Conservation (phyloP, 2,888 invertebrate genomes). For the Iselma pallidipennis region DNA sequence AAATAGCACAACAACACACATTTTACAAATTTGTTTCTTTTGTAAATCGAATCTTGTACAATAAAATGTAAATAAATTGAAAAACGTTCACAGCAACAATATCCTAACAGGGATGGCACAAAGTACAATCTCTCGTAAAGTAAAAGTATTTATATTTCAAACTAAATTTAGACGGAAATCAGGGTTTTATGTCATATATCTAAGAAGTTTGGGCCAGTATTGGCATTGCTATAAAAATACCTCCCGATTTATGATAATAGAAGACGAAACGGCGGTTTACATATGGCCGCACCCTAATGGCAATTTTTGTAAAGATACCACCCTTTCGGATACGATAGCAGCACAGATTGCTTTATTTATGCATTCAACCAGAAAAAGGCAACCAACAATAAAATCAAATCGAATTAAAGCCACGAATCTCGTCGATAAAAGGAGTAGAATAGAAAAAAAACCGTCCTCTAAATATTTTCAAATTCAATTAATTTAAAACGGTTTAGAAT, state of each 20-base stretch:
- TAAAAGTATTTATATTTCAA: neutral
- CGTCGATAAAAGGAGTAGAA: neutral
- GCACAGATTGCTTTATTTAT: neutral
- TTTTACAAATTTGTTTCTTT: neutral
- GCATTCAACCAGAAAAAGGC: neutral
- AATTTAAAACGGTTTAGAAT: neutral
- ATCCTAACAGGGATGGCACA: too few species aligned
- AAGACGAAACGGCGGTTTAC: conserved; percentile 20
- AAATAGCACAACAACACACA: too few species aligned
- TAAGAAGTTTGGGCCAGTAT: neutral
- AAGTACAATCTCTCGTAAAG: too few species aligned
- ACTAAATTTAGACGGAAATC: neutral
- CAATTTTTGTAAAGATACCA: neutral
- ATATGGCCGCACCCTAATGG: conserved; percentile 25
- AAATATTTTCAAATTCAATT: neutral
- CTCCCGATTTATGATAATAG: conserved; percentile 25
- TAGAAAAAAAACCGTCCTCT: neutral
- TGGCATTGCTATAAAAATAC: conserved; percentile 7
- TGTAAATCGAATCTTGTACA: neutral
- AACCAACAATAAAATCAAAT: neutral
- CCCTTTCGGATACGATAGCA: neutral
- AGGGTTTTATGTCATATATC: neutral
- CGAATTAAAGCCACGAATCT: neutral
- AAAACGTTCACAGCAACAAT: neutral
- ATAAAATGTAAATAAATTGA: neutral